These are phyloP conservation scores for Andrena cerasifolii DNA, from an alignment of 1,140 invertebrate species.

Conservation along the genomic window DNA sequence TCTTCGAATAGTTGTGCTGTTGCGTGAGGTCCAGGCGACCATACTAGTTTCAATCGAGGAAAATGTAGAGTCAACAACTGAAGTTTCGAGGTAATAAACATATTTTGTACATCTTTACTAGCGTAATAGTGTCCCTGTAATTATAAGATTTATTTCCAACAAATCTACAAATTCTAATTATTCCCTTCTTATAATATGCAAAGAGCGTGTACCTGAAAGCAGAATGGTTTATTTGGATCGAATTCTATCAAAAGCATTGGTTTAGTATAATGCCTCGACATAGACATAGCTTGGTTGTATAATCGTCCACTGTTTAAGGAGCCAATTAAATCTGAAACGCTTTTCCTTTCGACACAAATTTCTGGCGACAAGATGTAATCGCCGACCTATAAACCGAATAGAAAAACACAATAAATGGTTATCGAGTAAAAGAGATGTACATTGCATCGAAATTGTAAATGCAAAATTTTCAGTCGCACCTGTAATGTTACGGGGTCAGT, in stretches of 20 bases:
- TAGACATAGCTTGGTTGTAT: slow-evolving; percentile 96
- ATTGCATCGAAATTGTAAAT: slow-evolving; percentile 14
- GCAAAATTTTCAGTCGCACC: slow-evolving; percentile 80
- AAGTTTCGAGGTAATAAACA: slow-evolving; percentile 91
- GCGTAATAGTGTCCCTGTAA: slow-evolving; percentile 90
- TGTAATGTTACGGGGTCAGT: slow-evolving; percentile 95
- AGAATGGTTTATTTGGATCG: slow-evolving; percentile 96
- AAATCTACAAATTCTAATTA: not conserved
- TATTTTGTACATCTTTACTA: slow-evolving; percentile 89
- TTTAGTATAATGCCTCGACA: slow-evolving; percentile 93
- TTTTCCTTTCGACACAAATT: slow-evolving; percentile 98
- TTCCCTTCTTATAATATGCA: not conserved
- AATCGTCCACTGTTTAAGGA: slow-evolving; percentile 97
- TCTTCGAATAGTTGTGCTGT: slow-evolving; percentile 98
- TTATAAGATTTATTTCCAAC: slow-evolving; percentile 27
- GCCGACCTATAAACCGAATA: slow-evolving; percentile 90
- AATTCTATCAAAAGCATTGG: slow-evolving; percentile 98
- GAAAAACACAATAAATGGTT: slow-evolving; percentile 22
- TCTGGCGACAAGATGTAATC: slow-evolving; percentile 99
- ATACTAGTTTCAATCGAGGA: slow-evolving; percentile 94
- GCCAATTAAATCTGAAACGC: slow-evolving; percentile 97
- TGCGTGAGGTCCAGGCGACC: slow-evolving; percentile 97
- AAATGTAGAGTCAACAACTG: slow-evolving; percentile 97
- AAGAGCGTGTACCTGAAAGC: slow-evolving; percentile 87
- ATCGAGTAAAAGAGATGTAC: not conserved